phyloP scores from a whole-genome alignment of 2,113 vertebrate species.

The Taxidea taxus region DNA sequence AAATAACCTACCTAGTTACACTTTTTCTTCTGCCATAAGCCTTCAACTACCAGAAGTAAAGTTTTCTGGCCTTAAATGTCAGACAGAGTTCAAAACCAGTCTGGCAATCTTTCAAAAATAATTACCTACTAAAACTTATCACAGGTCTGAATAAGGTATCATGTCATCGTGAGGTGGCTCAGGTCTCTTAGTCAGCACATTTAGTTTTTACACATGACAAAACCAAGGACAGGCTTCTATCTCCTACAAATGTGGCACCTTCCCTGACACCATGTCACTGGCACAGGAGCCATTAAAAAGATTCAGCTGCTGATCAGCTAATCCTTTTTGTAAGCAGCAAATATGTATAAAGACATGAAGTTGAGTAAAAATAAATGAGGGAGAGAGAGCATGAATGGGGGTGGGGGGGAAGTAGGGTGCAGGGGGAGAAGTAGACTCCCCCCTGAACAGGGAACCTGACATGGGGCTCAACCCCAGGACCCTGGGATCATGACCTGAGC shows the following conservation, averaged over 20 bases:
- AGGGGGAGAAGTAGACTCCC: neutral
- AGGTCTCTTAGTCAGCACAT: neutral
- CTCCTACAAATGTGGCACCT: neutral
- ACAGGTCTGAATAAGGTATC: neutral
- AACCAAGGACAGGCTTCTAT: neutral
- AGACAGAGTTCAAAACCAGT: neutral
- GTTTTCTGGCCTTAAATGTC: neutral
- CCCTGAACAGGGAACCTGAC: too few species aligned
- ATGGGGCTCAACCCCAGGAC: too few species aligned
- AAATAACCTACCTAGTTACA: neutral
- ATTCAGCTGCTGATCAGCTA: neutral
- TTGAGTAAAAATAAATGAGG: neutral
- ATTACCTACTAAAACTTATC: conserved; percentile 25
- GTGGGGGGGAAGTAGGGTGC: accelerated
- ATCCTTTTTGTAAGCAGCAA: neutral
- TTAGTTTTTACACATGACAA: neutral
- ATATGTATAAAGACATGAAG: neutral
- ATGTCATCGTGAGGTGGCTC: neutral
- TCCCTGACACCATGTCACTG: neutral
- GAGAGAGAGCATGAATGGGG: neutral
- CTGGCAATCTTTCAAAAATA: conserved; percentile 30
- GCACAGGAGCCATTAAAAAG: neutral
- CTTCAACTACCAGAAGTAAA: neutral
- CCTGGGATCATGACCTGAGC: too few species aligned
- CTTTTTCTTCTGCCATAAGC: neutral